Evolutionary conservation across 2,888 invertebrate genomes (phyloP).

Genomic region (Sabatieria punctata): DNA sequence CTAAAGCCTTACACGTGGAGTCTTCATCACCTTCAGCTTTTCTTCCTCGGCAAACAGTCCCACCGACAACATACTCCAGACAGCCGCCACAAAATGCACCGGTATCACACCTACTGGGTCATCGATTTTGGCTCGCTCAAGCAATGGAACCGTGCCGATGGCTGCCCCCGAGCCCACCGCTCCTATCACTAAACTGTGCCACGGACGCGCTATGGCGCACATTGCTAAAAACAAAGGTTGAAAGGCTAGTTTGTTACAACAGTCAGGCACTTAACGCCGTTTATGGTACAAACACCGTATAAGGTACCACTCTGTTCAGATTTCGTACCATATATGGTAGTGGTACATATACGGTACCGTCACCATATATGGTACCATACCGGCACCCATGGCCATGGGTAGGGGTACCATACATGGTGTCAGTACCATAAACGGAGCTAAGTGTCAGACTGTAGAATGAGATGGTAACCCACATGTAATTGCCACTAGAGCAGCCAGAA

Average conservation of each 20-base stretch:
- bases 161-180: conserved; percentile 18
- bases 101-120: conserved; percentile 23
- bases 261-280: too few relatives aligned
- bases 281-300: too few relatives aligned
- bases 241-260: too few relatives aligned
- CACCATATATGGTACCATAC: too few relatives aligned
- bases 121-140: conserved; percentile 14
- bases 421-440: neutral
- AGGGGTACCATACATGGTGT: neutral
- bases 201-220: conserved; percentile 21
- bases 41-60: conserved; percentile 31
- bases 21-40: conserved; percentile 22
- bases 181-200: conserved; percentile 21
- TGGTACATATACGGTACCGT: neutral
- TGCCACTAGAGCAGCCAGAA: conserved; percentile 19
- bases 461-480: conserved; percentile 15
- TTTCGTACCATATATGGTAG: neutral
- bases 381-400: too few relatives aligned
- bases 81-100: conserved; percentile 19
- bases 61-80: conserved; percentile 32
- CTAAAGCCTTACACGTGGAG: too few relatives aligned
- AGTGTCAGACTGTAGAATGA: neutral
- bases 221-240: too few relatives aligned
- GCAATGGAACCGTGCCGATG: conserved; percentile 16
- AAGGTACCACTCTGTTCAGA: too few relatives aligned